Conservation (phyloP, 2,797 vertebrate species). For the Pangasius sanitwongsei region DNA sequence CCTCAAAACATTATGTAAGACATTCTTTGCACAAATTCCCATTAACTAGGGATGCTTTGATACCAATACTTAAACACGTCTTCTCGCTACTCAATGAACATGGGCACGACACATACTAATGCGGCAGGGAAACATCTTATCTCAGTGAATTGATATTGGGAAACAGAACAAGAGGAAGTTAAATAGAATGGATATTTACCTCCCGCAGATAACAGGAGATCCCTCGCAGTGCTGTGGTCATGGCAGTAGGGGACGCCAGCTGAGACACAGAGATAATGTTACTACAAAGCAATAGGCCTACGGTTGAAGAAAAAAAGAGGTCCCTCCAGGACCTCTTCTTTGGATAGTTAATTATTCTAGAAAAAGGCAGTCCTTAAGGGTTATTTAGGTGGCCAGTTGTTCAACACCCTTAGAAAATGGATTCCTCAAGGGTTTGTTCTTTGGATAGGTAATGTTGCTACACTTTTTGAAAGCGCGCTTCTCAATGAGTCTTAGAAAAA, state of each 20-base stretch:
- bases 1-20: background rate
- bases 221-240: constrained; percentile 86
- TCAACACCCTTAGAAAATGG: background rate
- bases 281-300: background rate
- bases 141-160: background rate
- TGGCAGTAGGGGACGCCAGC: constrained; percentile 87
- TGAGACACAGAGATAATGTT: constrained; percentile 59
- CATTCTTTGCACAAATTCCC: background rate
- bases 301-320: background rate
- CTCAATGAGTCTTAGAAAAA: background rate
- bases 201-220: constrained; percentile 93
- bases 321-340: background rate
- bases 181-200: constrained; percentile 66
- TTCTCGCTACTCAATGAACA: background rate
- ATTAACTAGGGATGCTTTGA: background rate
- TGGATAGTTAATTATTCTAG: background rate
- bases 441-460: background rate
- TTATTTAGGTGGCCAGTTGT: background rate
- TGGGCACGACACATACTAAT: constrained; percentile 18
- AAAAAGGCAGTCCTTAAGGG: background rate
- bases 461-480: background rate
- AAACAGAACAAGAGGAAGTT: background rate
- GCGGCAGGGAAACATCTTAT: background rate
- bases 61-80: background rate
- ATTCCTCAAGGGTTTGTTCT: background rate